Conservation (phyloP, 2,113 vertebrate species). For the Tragulus kanchil region DNA sequence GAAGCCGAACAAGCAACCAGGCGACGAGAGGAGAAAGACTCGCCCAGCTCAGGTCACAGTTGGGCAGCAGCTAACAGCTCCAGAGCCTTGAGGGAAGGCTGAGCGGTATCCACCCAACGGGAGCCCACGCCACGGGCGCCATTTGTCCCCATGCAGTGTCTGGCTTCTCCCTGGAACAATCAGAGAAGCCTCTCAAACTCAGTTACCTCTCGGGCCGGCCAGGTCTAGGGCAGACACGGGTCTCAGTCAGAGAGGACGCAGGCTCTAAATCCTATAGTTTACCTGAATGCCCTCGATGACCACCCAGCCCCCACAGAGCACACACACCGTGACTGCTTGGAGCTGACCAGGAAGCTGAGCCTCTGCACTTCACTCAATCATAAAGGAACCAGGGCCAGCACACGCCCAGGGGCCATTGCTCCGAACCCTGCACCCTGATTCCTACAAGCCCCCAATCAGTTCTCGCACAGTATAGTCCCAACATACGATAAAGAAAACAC, state of each 20-base stretch:
- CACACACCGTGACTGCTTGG: fast-evolving
- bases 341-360: background rate
- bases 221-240: too few species aligned
- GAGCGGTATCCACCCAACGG: fast-evolving
- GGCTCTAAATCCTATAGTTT: background rate
- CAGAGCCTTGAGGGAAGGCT: fast-evolving
- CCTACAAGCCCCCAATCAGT: fast-evolving
- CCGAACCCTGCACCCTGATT: fast-evolving
- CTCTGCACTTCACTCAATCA: background rate
- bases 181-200: fast-evolving
- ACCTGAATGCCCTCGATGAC: fast-evolving
- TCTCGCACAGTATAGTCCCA: fast-evolving
- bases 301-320: background rate
- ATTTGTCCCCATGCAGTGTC: fast-evolving
- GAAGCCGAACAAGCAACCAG: background rate
- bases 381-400: background rate
- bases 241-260: background rate
- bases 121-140: fast-evolving
- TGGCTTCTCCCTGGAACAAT: background rate
- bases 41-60: background rate
- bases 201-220: too few species aligned
- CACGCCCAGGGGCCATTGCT: background rate
- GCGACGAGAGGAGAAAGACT: background rate
- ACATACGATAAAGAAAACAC: background rate
- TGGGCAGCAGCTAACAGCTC: background rate